Evolutionary conservation across 2,797 vertebrate genomes (phyloP).

Genomic region (Leptoclinus maculatus): DNA sequence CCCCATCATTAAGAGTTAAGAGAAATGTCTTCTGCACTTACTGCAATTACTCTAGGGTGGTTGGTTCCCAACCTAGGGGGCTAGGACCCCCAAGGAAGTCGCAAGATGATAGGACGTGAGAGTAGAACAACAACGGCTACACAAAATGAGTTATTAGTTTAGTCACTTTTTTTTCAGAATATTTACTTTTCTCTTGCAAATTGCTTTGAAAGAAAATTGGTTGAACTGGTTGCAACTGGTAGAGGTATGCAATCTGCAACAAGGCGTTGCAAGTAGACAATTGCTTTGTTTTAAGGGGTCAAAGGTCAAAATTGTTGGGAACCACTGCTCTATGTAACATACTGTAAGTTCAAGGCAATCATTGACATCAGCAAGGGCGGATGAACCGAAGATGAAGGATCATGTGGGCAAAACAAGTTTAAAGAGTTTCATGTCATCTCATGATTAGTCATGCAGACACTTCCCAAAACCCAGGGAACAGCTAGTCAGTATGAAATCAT

Average conservation of each 20-base stretch:
- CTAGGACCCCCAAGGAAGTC: background rate
- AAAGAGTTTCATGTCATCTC: slow-evolving; percentile 25
- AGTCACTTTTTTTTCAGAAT: background rate
- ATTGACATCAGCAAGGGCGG: background rate
- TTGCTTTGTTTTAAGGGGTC: background rate
- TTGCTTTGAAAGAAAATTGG: background rate
- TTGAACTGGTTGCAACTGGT: background rate
- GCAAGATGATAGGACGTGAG: background rate
- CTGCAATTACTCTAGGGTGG: slow-evolving; percentile 12
- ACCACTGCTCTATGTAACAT: background rate
- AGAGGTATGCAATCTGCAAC: background rate
- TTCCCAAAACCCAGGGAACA: slow-evolving; percentile 22
- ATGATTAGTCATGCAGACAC: slow-evolving; percentile 49
- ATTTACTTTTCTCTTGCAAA: background rate
- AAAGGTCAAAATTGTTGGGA: background rate
- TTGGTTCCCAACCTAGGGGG: background rate
- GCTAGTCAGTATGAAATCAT: slow-evolving; percentile 44
- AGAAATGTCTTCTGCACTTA: slow-evolving; percentile 12
- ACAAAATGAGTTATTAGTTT: background rate
- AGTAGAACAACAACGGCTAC: background rate
- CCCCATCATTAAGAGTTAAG: slow-evolving; percentile 12
- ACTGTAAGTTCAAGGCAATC: background rate
- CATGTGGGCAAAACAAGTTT: slow-evolving; percentile 34
- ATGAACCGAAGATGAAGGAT: slow-evolving; percentile 15
- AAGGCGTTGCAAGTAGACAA: background rate